These are phyloP conservation scores for Cyphotilapia sp. DNA, from an alignment of 2,113 vertebrate genomes.

Conservation along the genomic window DNA sequence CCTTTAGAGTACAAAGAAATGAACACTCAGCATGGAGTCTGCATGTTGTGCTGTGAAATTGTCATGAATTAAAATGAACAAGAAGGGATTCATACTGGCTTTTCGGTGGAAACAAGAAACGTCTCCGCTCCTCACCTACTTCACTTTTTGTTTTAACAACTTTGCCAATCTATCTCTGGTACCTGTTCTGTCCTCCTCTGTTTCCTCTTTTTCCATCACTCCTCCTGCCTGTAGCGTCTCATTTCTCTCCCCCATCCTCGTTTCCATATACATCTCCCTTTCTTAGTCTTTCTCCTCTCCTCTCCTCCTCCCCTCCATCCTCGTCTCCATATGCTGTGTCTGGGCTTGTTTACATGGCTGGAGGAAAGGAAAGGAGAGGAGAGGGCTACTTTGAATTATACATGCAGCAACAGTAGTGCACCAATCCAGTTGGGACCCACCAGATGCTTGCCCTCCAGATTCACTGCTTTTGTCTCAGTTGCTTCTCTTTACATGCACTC, in stretches of 20 bases:
- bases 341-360: conserved; percentile 65
- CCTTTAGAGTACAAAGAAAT: conserved; percentile 29
- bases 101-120: background rate
- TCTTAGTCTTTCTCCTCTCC: background rate
- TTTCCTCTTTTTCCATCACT: background rate
- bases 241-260: background rate
- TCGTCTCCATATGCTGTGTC: conserved; percentile 46
- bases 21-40: conserved; percentile 5
- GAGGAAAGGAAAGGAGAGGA: conserved; percentile 48
- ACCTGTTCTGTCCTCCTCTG: background rate
- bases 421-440: conserved; percentile 41
- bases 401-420: conserved; percentile 51
- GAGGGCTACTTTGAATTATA: conserved; percentile 57
- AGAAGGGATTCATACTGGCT: background rate
- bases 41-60: conserved; percentile 10
- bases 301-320: background rate
- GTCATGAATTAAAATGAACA: conserved; percentile 11
- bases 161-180: background rate
- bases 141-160: conserved; percentile 12
- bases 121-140: background rate
- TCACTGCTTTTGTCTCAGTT: conserved; percentile 39
- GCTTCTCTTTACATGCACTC: conserved; percentile 24
- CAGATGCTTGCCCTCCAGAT: conserved; percentile 65
- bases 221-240: conserved; percentile 1
- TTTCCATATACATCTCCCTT: conserved; percentile 1